Evolutionary conservation across 2,113 vertebrate genomes (phyloP).

Genomic region (Apeltes quadracus): DNA sequence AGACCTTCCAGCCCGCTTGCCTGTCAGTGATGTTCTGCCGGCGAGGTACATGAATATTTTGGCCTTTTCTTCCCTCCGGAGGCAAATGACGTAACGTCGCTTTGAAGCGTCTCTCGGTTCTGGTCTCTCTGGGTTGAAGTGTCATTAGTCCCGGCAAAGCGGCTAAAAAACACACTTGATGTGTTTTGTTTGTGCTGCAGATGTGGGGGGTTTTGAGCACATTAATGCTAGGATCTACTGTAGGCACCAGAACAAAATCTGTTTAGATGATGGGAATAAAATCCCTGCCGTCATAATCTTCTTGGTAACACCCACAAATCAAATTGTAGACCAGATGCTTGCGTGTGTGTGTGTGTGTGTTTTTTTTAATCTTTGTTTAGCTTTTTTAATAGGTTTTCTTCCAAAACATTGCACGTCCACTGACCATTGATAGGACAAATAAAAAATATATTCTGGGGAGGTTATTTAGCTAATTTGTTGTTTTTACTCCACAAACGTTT

Average conservation of each 20-base stretch:
- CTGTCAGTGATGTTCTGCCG: constrained; percentile 19
- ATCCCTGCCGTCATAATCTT: constrained; percentile 73
- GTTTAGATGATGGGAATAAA: constrained; percentile 65
- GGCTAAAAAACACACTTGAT: constrained; percentile 35
- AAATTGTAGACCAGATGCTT: constrained; percentile 55
- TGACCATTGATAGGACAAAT: not conserved
- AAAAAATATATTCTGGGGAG: not conserved
- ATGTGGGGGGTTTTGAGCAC: constrained; percentile 33
- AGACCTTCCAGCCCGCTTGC: not conserved
- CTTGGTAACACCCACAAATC: constrained; percentile 43
- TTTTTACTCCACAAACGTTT: not conserved
- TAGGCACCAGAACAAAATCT: constrained; percentile 57
- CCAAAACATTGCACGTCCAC: not conserved
- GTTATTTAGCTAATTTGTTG: constrained; percentile 6
- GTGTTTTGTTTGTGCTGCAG: constrained; percentile 37
- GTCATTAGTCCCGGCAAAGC: constrained; percentile 15
- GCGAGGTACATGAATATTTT: not conserved
- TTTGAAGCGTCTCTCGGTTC: constrained; percentile 1
- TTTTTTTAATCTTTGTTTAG: not conserved
- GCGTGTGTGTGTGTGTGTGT: not conserved
- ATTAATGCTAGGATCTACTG: constrained; percentile 57
- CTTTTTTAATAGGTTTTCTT: constrained; percentile 25
- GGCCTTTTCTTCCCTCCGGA: not conserved
- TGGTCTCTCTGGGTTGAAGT: constrained; percentile 5
- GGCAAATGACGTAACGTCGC: not conserved